Base-by-base conservation (phyloP, 2,113 vertebrate species). In the Caretta caretta region DNA sequence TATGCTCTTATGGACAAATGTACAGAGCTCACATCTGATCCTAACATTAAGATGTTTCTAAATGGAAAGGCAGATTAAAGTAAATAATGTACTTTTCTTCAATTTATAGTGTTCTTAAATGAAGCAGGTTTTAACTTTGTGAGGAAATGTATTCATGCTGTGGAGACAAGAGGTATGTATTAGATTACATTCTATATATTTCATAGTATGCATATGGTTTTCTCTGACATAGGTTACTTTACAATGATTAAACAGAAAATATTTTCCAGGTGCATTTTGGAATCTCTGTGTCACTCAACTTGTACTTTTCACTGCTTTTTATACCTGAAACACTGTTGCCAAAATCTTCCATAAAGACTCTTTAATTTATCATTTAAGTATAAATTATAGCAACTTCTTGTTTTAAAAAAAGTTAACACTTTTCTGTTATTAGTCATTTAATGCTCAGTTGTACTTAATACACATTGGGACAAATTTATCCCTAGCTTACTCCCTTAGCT, bases 81-180 rank as follows among this genome's bases (percentile, higher is more conserved):
- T 54, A 42, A 94, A 51, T n/a, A 91, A 88, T 59, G 5, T 82
- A 19, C 25, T 88, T 96, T 92, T 86, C 79, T 96, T 89, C 85
- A 84, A 12, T 92, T 97, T 97, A 10, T 97, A 99, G 99, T 99
- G 84, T 99, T 98, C 96, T 98, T 99, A 98, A 99, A 99, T 95
- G 99, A 99, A 97, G 98, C 99, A 6, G 99, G 99, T 31, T 99
- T 99, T 97, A 99, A 99, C 98, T 99, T 99, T 13, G 99, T 99
- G 57, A 99, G 98, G 94, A 99, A 99, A 95, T 99, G 99, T 97
- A 99, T 99, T 88, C 97, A 99, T 95, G 98, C 99, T 95, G 99
- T 99, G 94, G 99, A 99, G 98, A 97, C 92, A 19, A 98, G 99
- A 99, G 99, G 99, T 99, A 49, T 94, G 98, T 95, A 88, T 93